A percentile compares a stretch with the other conserved stretches of the same genome.
Evolutionary conservation across 2,797 vertebrate genomes (phyloP).

Genomic region (Carduelis carduelis): DNA sequence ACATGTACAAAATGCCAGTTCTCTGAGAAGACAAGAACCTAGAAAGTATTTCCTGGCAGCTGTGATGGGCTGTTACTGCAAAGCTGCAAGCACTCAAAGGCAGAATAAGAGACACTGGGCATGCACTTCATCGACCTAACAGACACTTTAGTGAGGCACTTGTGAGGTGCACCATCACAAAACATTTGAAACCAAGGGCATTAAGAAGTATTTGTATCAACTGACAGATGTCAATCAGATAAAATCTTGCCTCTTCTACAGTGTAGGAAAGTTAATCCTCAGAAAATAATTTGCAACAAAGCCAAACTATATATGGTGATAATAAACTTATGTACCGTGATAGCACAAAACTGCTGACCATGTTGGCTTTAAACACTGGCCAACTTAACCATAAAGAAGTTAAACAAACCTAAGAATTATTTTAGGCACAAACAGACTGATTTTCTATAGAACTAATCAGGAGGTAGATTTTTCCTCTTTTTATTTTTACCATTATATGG

Average conservation of each 20-base stretch:
- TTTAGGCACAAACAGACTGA: not conserved
- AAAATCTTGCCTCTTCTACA: not conserved
- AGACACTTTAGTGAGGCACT: not conserved
- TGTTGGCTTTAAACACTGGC: not conserved
- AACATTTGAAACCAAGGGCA: not conserved
- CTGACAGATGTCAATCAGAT: not conserved
- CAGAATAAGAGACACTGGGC: not conserved
- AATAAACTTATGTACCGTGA: fast-evolving
- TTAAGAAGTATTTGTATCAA: not conserved
- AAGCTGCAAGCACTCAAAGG: not conserved
- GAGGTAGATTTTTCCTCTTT: not conserved
- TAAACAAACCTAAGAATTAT: not conserved
- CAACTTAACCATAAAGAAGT: not conserved
- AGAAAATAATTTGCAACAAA: not conserved
- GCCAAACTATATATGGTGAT: not conserved
- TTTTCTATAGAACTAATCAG: not conserved
- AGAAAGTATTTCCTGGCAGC: not conserved
- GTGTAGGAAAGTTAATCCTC: not conserved
- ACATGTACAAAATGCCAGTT: fast-evolving
- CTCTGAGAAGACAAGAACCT: not conserved
- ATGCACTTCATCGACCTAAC: not conserved
- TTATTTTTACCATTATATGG: not conserved
- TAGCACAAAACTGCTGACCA: not conserved
- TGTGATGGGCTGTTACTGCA: not conserved
- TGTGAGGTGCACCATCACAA: not conserved